phyloP scores from a whole-genome alignment of 2,888 invertebrate species.

The Thereva nobilitata region DNA sequence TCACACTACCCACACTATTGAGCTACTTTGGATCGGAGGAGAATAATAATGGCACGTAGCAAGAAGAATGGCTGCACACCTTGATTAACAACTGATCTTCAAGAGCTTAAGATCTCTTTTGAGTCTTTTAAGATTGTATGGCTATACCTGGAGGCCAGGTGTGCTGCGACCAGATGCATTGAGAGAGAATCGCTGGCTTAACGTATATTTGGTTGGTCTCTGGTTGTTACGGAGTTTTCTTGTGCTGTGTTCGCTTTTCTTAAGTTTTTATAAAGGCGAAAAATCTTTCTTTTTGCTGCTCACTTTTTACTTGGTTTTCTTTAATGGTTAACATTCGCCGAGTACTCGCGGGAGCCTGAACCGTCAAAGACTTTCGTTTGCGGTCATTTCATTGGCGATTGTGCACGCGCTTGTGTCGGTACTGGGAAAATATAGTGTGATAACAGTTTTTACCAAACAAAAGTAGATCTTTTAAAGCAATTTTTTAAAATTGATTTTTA shows the following conservation, averaged over 20 bases:
- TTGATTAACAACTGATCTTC: conserved; percentile 32
- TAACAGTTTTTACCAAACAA: conserved; percentile 21
- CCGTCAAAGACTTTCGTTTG: conserved; percentile 53
- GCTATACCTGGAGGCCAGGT: conserved; percentile 3
- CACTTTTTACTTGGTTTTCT: conserved; percentile 23
- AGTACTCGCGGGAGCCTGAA: conserved; percentile 40
- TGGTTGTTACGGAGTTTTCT: conserved; percentile 14
- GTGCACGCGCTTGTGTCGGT: conserved; percentile 58
- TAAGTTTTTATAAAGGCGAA: conserved; percentile 23
- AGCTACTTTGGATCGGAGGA: conserved; percentile 14
- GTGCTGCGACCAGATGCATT: conserved; percentile 20
- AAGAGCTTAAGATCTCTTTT: conserved; percentile 21
- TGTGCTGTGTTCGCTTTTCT: conserved; percentile 24
- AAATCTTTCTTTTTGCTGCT: conserved; percentile 18
- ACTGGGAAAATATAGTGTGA: conserved; percentile 1
- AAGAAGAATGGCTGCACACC: conserved; percentile 11
- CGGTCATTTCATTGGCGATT: conserved; percentile 59
- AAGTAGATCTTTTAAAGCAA: neutral
- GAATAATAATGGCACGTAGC: neutral
- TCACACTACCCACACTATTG: neutral
- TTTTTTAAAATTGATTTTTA: neutral
- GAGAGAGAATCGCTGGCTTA: conserved; percentile 20
- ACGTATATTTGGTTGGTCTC: conserved; percentile 16
- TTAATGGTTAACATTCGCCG: conserved; percentile 21
- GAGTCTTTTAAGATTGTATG: neutral